Conservation (phyloP, 2,113 vertebrate species). For the Colinus virginianus region DNA sequence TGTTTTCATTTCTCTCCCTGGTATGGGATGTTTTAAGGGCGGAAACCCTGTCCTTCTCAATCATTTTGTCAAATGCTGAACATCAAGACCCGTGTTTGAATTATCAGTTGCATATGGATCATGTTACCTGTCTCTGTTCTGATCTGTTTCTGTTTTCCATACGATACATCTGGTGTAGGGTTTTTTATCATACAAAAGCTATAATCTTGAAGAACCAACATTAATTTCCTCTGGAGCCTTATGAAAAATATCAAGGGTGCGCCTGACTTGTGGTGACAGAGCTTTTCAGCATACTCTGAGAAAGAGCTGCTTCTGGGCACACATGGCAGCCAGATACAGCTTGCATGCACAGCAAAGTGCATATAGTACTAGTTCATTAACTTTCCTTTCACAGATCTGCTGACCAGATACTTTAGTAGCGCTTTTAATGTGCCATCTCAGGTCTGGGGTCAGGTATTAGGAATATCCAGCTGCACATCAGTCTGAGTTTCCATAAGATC, state of each 20-base stretch:
- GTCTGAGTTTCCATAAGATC: background rate
- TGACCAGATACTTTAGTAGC: conserved; percentile 57
- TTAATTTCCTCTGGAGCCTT: conserved; percentile 73
- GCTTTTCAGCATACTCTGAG: conserved; percentile 62
- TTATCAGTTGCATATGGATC: conserved; percentile 39
- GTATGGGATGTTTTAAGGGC: background rate
- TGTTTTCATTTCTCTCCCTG: background rate
- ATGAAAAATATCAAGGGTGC: conserved; percentile 64
- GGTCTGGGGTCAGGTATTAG: conserved; percentile 36
- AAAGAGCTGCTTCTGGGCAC: conserved; percentile 66
- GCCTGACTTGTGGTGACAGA: conserved; percentile 74
- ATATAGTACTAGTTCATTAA: conserved; percentile 36
- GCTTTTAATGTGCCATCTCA: conserved; percentile 45
- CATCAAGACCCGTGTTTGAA: background rate
- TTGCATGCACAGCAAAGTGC: rapidly evolving
- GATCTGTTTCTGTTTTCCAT: conserved; percentile 16
- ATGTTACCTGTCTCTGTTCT: conserved; percentile 25
- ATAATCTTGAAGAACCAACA: conserved; percentile 38
- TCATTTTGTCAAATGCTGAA: background rate
- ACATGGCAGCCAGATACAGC: conserved; percentile 67
- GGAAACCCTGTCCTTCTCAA: background rate
- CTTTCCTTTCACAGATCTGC: conserved; percentile 26
- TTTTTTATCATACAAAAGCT: conserved; percentile 32
- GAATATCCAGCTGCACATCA: conserved; percentile 39
- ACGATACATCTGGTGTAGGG: conserved; percentile 4